Percentiles rank a stretch among this genome's conserved stretches.
Conservation (phyloP, 2,113 vertebrate genomes). For the Elaphurus davidianus region DNA sequence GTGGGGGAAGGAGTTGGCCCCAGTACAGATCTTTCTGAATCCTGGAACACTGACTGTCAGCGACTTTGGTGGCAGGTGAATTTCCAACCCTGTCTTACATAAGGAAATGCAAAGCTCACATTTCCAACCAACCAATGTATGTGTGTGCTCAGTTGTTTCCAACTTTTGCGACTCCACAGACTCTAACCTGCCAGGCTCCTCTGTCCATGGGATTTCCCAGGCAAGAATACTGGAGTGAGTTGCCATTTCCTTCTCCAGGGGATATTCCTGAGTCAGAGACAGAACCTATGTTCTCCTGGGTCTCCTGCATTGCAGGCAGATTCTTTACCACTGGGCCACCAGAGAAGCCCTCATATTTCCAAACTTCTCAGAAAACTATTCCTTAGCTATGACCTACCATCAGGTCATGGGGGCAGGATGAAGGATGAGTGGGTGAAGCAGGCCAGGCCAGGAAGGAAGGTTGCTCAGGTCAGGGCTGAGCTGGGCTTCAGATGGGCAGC, state of each 20-base stretch:
- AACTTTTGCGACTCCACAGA: background rate
- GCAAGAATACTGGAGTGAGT: background rate
- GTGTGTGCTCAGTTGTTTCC: background rate
- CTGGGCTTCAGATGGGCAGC: background rate
- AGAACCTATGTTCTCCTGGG: background rate
- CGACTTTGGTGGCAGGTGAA: background rate
- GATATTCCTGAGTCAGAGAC: background rate
- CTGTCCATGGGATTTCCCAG: background rate
- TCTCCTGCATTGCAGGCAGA: background rate
- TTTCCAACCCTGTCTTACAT: conserved; percentile 38
- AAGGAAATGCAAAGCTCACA: conserved; percentile 21
- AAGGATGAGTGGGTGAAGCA: background rate
- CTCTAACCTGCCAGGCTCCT: background rate
- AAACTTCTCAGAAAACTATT: background rate
- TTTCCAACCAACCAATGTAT: background rate
- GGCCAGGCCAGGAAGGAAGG: background rate
- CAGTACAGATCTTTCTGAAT: background rate
- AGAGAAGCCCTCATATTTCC: background rate
- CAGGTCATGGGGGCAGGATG: background rate
- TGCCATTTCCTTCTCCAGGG: background rate
- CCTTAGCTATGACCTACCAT: background rate
- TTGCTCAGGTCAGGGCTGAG: too few relatives aligned
- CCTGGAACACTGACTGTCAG: conserved; percentile 33
- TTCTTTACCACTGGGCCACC: background rate
- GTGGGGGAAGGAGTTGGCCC: background rate